phyloP scores from a whole-genome alignment of 2,797 vertebrate species.

The Corythornis leucogaster region DNA sequence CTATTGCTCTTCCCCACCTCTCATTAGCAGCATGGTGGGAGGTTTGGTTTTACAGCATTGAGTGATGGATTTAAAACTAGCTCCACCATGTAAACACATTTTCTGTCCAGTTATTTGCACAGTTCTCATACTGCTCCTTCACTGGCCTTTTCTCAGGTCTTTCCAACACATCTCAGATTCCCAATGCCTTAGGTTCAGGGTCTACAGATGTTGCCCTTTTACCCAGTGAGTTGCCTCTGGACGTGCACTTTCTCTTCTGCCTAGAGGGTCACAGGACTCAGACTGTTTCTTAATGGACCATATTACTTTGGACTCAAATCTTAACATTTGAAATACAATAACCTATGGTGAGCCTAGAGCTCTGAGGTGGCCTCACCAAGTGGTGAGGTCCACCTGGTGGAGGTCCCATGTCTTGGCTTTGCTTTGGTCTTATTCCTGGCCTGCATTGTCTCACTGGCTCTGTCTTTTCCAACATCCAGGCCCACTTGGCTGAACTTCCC shows the following conservation, averaged over 20 bases:
- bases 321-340: not conserved
- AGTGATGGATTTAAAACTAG: conserved; percentile 1
- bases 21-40: not conserved
- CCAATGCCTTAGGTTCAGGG: not conserved
- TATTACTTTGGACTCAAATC: not conserved
- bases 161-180: not conserved
- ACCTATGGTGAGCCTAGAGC: not conserved
- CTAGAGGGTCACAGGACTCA: not conserved
- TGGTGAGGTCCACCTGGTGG: not conserved
- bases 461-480: not conserved
- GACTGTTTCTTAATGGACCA: not conserved
- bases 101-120: not conserved
- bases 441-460: not conserved
- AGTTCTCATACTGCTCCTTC: not conserved
- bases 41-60: conserved; percentile 3
- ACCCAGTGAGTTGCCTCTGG: not conserved
- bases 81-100: not conserved
- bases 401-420: not conserved
- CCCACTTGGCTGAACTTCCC: not conserved
- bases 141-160: not conserved
- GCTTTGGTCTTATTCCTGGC: not conserved
- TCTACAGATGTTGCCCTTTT: not conserved
- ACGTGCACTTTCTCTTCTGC: not conserved
- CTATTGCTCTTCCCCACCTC: not conserved
- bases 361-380: not conserved